phyloP scores from a whole-genome alignment of 2,888 invertebrate species.

The Hybos culiciformis region DNA sequence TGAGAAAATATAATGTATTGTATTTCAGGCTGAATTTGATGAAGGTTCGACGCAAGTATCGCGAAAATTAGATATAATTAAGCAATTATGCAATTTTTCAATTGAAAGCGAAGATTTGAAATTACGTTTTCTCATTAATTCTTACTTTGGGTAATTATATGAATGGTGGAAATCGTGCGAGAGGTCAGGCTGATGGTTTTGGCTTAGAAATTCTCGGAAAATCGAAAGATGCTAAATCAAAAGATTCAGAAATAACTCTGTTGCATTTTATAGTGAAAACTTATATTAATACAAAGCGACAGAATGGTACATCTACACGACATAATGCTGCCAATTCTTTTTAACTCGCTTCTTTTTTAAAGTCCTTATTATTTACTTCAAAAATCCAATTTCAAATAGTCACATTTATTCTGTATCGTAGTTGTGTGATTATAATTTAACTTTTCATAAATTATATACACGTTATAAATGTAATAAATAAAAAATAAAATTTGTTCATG shows the following conservation, averaged over 20 bases:
- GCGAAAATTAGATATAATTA: conserved; percentile 72
- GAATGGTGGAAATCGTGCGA: conserved; percentile 86
- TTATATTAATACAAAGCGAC: conserved; percentile 50
- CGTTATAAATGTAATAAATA: too few species aligned
- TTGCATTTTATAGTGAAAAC: conserved; percentile 81
- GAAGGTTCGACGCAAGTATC: conserved; percentile 70
- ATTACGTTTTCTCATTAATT: conserved; percentile 72
- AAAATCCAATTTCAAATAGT: too few species aligned
- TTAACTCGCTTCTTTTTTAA: too few species aligned
- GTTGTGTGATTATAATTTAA: too few species aligned
- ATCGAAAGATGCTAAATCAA: conserved; percentile 83
- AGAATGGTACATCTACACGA: conserved; percentile 44
- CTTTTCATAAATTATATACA: too few species aligned
- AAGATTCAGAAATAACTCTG: conserved; percentile 49
- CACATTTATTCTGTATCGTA: too few species aligned
- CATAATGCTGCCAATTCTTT: conserved; percentile 63
- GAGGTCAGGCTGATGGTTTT: conserved; percentile 94
- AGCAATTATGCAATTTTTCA: conserved; percentile 70
- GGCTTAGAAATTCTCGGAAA: conserved; percentile 85
- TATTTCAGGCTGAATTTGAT: conserved; percentile 84
- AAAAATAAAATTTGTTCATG: too few species aligned
- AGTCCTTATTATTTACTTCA: too few species aligned
- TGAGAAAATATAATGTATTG: conserved; percentile 82
- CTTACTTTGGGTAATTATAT: conserved; percentile 91
- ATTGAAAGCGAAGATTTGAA: conserved; percentile 63